These are phyloP conservation scores for Diadromus collaris DNA, from an alignment of 2,888 invertebrate species.

Conservation along the genomic window DNA sequence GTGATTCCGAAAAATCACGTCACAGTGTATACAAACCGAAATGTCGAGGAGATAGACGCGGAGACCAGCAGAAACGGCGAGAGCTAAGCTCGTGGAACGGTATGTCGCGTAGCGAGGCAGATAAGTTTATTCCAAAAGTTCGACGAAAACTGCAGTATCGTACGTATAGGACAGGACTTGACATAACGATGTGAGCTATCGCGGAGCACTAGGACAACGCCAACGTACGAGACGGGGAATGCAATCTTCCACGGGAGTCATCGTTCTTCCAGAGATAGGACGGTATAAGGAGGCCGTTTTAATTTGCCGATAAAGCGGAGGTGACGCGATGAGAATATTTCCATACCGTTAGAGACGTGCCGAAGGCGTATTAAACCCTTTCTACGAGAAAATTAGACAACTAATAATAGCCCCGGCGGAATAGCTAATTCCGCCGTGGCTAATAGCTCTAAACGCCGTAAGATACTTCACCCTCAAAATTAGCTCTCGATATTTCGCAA, in stretches of 20 bases:
- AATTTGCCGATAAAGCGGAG: constrained; percentile 42
- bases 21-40: too few species aligned
- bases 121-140: constrained; percentile 35
- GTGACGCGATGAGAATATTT: constrained; percentile 43
- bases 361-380: not conserved
- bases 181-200: not conserved
- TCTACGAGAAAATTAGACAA: not conserved
- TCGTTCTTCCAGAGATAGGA: constrained; percentile 25
- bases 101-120: constrained; percentile 34
- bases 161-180: not conserved
- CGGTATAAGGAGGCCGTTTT: constrained; percentile 36
- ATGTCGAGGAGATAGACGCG: too few species aligned
- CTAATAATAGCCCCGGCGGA: not conserved
- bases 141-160: constrained; percentile 36
- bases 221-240: constrained; percentile 40
- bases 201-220: not conserved
- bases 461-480: not conserved
- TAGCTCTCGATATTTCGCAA: not conserved
- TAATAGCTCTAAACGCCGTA: too few species aligned
- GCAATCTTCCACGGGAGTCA: constrained; percentile 51
- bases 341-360: constrained; percentile 8
- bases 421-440: not conserved
- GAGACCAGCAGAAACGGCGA: too few species aligned
- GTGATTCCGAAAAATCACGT: too few species aligned
- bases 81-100: not conserved